Evolutionary conservation across 2,797 vertebrate species (phyloP).

Genomic region (Scolopax bukidnonensis): DNA sequence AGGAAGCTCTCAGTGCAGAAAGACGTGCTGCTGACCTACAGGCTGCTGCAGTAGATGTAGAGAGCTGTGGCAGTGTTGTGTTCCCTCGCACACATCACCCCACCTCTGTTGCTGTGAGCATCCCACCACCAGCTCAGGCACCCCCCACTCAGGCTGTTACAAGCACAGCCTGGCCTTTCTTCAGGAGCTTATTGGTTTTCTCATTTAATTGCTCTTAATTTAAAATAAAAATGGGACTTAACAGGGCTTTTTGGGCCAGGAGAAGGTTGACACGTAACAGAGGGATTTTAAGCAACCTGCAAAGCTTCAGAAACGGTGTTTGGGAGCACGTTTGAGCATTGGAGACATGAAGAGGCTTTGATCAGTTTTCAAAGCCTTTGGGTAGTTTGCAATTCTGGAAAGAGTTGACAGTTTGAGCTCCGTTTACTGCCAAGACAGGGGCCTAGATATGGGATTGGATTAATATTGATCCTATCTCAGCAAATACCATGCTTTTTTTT

Average conservation of each 20-base stretch:
- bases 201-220: not conserved
- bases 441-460: conserved; percentile 33
- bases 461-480: conserved; percentile 55
- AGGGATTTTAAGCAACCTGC: not conserved
- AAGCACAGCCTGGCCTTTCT: not conserved
- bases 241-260: not conserved
- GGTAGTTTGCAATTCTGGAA: conserved; percentile 18
- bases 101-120: not conserved
- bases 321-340: not conserved
- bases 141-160: not conserved
- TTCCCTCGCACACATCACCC: not conserved
- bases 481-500: not conserved
- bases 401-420: conserved; percentile 43
- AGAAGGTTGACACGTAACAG: not conserved
- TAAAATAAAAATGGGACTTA: not conserved
- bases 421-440: conserved; percentile 28
- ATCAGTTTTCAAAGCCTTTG: conserved; percentile 60
- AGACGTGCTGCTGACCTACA: not conserved
- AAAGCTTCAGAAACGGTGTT: not conserved
- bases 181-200: not conserved
- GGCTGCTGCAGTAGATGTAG: accelerated
- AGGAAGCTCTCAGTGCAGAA: not conserved
- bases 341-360: conserved; percentile 39
- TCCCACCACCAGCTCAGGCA: not conserved
- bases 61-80: not conserved